Percentiles rank a stretch among this genome's conserved stretches.
phyloP scores from a whole-genome alignment of 2,113 vertebrate genomes.

The Hippocampus mohnikei region DNA sequence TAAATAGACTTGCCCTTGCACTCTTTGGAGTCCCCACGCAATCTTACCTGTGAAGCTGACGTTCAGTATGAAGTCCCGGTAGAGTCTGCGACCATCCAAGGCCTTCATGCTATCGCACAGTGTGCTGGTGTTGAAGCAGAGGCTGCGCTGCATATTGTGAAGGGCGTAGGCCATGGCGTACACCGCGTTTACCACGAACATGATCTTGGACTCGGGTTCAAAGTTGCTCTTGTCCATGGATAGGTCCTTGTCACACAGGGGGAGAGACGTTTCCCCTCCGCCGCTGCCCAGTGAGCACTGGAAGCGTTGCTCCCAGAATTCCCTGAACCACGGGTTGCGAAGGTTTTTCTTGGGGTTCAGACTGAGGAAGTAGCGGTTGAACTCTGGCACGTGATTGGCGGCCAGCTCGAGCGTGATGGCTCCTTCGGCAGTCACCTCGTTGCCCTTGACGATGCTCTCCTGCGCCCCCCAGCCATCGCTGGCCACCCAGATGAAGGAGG shows the following conservation, averaged over 20 bases:
- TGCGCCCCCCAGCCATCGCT: constrained; percentile 97
- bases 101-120: constrained; percentile 92
- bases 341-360: constrained; percentile 85
- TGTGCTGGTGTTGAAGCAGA: constrained; percentile 90
- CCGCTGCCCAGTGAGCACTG: constrained; percentile 80
- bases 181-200: constrained; percentile 97
- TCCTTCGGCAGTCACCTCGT: constrained; percentile 86
- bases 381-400: constrained; percentile 86
- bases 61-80: constrained; percentile 93
- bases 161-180: constrained; percentile 93
- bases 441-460: constrained; percentile 94
- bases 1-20: no score
- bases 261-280: constrained; percentile 57
- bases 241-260: constrained; percentile 80
- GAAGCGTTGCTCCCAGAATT: constrained; percentile 98
- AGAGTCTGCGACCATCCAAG: constrained; percentile 88
- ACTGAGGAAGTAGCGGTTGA: constrained; percentile 89
- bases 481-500: constrained; percentile 96
- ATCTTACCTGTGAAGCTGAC: constrained; percentile 92
- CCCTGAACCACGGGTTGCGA: constrained; percentile 94
- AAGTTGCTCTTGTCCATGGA: constrained; percentile 85
- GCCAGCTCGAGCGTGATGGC: constrained; percentile 94
- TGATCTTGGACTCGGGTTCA: constrained; percentile 97
- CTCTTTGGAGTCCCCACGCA: neutral
- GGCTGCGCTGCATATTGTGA: constrained; percentile 89